These are phyloP conservation scores for Ruditapes philippinarum DNA, from an alignment of 1,140 invertebrate species.

Conservation along the genomic window DNA sequence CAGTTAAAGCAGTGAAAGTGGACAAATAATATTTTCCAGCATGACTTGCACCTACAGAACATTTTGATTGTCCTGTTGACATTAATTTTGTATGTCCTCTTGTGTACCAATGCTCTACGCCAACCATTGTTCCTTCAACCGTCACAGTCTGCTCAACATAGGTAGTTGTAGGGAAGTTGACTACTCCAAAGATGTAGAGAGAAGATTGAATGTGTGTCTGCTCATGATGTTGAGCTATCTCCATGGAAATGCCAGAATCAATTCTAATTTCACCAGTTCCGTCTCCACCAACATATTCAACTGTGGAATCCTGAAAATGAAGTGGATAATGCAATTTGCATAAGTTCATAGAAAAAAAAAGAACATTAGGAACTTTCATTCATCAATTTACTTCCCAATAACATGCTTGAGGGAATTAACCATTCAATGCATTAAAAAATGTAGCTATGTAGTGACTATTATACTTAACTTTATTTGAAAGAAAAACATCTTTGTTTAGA, in stretches of 20 bases:
- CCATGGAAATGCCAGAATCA: conserved; percentile 52
- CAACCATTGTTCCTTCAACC: conserved; percentile 68
- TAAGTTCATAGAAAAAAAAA: no score
- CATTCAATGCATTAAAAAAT: no score
- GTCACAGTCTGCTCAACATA: conserved; percentile 71
- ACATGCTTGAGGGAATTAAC: no score
- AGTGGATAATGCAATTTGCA: no score
- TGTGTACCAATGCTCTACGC: conserved; percentile 73
- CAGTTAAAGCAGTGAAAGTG: conserved; percentile 70
- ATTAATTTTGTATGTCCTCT: conserved; percentile 58
- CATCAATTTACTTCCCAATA: no score
- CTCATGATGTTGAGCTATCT: conserved; percentile 58
- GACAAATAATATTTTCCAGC: conserved; percentile 70
- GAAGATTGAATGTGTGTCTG: conserved; percentile 69
- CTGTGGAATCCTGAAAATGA: conserved; percentile 52
- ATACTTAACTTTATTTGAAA: no score
- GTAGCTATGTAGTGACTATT: no score
- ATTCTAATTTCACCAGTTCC: conserved; percentile 72
- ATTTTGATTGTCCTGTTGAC: conserved; percentile 62
- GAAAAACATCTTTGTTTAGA: no score
- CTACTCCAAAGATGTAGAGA: conserved; percentile 62
- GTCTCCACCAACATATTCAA: conserved; percentile 72
- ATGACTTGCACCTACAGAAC: conserved; percentile 29
- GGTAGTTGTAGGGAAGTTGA: conserved; percentile 69
- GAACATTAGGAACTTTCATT: no score